phyloP scores from a whole-genome alignment of 1,140 invertebrate species.

The Yoshiicerus persimilis region DNA sequence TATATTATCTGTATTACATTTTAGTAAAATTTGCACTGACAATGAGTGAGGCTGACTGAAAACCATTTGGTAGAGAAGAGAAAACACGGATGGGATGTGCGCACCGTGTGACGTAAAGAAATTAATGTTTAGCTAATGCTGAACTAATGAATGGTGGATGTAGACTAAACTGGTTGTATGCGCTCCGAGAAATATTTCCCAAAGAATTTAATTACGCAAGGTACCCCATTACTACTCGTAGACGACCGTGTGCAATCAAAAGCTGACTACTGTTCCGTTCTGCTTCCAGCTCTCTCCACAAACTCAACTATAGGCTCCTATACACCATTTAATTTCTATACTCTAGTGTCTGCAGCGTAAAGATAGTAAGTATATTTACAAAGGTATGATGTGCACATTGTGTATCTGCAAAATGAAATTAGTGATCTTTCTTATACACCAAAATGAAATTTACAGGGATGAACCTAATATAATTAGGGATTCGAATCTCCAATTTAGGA shows the following conservation, averaged over 20 bases:
- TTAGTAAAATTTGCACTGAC: not conserved
- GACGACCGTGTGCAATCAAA: not conserved
- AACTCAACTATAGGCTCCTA: not conserved
- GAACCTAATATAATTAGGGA: too few species aligned
- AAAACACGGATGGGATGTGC: not conserved
- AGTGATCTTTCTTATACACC: too few species aligned
- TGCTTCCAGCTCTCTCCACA: not conserved
- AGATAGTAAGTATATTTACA: too few species aligned
- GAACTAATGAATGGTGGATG: slow-evolving; percentile 1
- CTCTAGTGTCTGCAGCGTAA: too few species aligned
- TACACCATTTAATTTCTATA: too few species aligned
- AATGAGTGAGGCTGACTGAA: not conserved
- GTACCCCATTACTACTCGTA: not conserved
- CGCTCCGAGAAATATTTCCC: not conserved
- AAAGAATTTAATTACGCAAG: slow-evolving; percentile 18
- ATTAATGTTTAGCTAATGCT: slow-evolving; percentile 5
- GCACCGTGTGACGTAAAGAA: not conserved
- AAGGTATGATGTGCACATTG: too few species aligned
- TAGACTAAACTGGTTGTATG: not conserved
- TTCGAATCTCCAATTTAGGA: too few species aligned
- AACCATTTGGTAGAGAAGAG: not conserved
- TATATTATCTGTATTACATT: not conserved
- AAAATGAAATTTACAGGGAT: too few species aligned
- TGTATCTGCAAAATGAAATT: too few species aligned
- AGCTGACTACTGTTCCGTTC: not conserved